Conservation (phyloP, 2,113 vertebrate species). For the Origma solitaria region DNA sequence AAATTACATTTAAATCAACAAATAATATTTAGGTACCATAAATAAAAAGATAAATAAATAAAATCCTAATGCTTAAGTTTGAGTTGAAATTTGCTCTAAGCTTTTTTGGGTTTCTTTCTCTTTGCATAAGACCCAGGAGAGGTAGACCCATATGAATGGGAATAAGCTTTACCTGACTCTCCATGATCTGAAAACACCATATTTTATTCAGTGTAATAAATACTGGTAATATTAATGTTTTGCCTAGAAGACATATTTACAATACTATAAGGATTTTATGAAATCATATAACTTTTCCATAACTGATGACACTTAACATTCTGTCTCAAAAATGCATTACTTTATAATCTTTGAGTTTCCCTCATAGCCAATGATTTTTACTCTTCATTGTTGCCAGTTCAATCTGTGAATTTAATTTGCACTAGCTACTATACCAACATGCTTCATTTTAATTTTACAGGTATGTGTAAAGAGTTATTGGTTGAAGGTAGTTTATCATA, state of each 20-base stretch:
- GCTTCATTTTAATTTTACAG: background rate
- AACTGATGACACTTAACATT: background rate
- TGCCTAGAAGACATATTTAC: slow-evolving; percentile 3
- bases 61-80: background rate
- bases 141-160: background rate
- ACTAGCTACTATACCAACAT: background rate
- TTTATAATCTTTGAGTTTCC: background rate
- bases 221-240: slow-evolving; percentile 12
- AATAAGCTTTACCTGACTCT: slow-evolving; percentile 16
- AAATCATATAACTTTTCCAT: background rate
- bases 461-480: background rate
- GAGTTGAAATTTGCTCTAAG: background rate
- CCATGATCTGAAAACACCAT: background rate
- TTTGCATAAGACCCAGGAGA: background rate
- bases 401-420: background rate
- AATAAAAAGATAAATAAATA: slow-evolving; percentile 14
- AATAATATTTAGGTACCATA: background rate
- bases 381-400: background rate
- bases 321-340: background rate
- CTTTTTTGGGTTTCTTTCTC: background rate
- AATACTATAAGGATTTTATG: background rate
- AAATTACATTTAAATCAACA: slow-evolving; percentile 15
- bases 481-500: background rate
- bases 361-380: background rate
- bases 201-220: slow-evolving; percentile 40